These are phyloP conservation scores for rat (Rattus norvegicus) DNA, from an alignment of 2,113 vertebrate genomes.

Conservation along the genomic window DNA sequence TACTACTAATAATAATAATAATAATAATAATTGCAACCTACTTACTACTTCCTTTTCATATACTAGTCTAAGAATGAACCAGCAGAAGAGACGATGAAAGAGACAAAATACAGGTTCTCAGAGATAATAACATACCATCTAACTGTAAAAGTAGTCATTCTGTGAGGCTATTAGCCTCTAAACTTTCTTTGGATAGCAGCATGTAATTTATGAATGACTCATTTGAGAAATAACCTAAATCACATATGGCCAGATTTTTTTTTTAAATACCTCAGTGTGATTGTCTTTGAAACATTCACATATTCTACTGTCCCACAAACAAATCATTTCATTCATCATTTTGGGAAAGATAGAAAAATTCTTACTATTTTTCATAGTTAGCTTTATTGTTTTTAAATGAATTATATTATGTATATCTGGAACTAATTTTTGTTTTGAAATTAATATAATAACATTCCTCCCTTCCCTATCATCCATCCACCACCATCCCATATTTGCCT, in stretches of 20 bases:
- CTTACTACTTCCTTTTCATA: neutral
- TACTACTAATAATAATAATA: neutral
- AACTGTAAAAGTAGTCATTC: neutral
- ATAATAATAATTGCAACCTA: neutral
- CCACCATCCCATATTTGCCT: neutral
- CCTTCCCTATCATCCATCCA: neutral
- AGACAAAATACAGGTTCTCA: neutral
- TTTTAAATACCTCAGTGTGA: neutral
- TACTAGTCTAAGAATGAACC: neutral
- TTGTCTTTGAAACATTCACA: neutral
- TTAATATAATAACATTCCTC: neutral
- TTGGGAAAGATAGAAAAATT: neutral
- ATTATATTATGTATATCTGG: neutral
- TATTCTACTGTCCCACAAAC: neutral
- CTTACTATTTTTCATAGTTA: neutral
- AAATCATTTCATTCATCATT: neutral
- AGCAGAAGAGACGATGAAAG: neutral
- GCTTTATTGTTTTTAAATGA: neutral
- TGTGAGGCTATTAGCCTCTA: accelerated
- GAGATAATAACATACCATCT: neutral
- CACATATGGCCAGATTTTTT: neutral
- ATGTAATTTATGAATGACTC: neutral
- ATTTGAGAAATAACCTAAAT: neutral
- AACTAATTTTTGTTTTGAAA: neutral
- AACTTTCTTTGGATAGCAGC: neutral